Evolutionary conservation across 2,888 invertebrate genomes (phyloP).

Genomic region (Dryococelus australis): DNA sequence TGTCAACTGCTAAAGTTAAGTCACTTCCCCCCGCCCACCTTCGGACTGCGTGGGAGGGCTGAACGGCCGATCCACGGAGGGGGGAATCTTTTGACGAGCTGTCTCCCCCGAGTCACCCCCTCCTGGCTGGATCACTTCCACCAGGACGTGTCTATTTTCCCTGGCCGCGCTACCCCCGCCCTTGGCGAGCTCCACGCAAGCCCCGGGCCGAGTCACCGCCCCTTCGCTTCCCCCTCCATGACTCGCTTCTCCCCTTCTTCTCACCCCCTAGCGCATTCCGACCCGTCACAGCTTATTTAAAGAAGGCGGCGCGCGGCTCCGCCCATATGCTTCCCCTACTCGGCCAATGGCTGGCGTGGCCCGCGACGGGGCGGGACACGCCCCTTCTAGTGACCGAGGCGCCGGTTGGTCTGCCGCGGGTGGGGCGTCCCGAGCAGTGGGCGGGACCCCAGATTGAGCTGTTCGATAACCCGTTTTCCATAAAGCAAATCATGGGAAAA

Average conservation of each 20-base stretch:
- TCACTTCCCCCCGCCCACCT: background rate
- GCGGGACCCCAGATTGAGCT: conserved; percentile 41
- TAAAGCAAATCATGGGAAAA: conserved; percentile 33
- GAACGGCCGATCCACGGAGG: too few relatives aligned
- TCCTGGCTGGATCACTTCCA: conserved; percentile 13
- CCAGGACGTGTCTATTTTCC: conserved; percentile 27
- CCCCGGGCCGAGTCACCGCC: background rate
- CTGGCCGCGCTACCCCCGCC: background rate
- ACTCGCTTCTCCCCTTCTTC: background rate
- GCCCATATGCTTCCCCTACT: background rate
- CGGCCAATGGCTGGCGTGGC: background rate
- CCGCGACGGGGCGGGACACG: background rate
- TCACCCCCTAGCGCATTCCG: background rate
- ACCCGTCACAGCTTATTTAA: conserved; percentile 29
- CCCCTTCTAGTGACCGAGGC: conserved; percentile 12
- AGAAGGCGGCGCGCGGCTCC: background rate
- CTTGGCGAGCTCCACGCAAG: background rate
- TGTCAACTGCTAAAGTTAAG: conserved; percentile 5
- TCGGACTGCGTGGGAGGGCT: background rate
- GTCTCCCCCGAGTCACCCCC: background rate
- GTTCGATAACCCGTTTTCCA: conserved; percentile 38
- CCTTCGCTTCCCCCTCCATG: background rate
- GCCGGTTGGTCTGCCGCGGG: background rate
- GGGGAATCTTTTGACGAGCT: background rate
- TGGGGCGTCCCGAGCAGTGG: conserved; percentile 26